A percentile compares a stretch with the other conserved stretches of the same genome.
phyloP scores from a whole-genome alignment of 2,113 vertebrate species.

The Sturnus vulgaris region DNA sequence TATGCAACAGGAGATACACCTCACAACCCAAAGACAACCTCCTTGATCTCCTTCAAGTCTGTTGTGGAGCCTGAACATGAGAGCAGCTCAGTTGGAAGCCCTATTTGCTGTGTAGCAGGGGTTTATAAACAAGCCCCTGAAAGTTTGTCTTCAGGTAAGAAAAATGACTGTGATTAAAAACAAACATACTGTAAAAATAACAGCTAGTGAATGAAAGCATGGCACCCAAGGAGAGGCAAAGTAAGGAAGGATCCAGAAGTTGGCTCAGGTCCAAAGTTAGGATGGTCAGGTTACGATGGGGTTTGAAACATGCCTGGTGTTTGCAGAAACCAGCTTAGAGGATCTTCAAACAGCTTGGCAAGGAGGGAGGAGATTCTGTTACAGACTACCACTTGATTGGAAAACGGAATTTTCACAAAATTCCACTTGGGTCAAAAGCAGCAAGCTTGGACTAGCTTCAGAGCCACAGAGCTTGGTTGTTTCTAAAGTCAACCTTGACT shows the following conservation, averaged over 20 bases:
- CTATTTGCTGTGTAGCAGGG: background rate
- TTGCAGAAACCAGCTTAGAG: background rate
- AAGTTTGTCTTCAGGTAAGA: background rate
- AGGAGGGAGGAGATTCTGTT: background rate
- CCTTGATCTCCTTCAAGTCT: background rate
- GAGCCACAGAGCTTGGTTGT: background rate
- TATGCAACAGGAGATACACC: background rate
- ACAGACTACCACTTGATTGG: background rate
- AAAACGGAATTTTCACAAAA: background rate
- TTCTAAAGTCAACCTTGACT: background rate
- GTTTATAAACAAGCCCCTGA: background rate
- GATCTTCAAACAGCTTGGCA: background rate
- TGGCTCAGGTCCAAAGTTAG: background rate
- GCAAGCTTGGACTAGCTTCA: background rate
- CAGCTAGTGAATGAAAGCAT: background rate
- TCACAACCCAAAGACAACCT: background rate
- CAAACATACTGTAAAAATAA: background rate
- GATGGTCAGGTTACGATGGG: background rate
- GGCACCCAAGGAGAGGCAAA: background rate
- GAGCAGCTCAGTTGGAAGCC: background rate
- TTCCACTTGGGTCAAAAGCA: background rate
- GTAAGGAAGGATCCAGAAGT: background rate
- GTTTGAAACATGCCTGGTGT: background rate
- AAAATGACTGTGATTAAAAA: background rate
- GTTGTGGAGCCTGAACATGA: background rate